Percentiles rank a stretch among this genome's conserved stretches.
These are phyloP conservation scores for Fissipunctia ypsillon DNA, from an alignment of 2,888 invertebrate species.

Conservation along the genomic window DNA sequence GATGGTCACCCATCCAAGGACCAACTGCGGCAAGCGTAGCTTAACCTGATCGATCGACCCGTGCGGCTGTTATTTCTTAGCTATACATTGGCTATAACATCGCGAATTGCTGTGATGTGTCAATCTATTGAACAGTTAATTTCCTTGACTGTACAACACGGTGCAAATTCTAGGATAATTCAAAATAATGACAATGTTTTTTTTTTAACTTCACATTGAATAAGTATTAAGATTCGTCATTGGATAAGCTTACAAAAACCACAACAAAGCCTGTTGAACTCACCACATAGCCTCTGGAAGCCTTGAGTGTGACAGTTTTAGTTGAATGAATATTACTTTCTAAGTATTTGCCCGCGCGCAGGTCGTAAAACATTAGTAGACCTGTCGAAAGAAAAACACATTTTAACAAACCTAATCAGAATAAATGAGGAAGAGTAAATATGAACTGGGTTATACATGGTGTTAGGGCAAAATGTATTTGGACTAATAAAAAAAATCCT, in stretches of 20 bases:
- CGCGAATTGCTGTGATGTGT: neutral
- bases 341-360: constrained; percentile 97
- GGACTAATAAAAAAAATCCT: too few species aligned
- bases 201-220: neutral
- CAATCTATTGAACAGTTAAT: neutral
- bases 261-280: neutral
- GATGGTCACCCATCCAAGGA: too few species aligned
- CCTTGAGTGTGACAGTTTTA: constrained; percentile 96
- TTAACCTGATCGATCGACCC: too few species aligned
- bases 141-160: neutral
- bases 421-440: neutral
- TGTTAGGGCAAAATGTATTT: too few species aligned
- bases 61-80: too few species aligned
- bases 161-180: neutral
- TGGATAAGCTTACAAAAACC: neutral
- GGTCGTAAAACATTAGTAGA: constrained; percentile 97
- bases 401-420: neutral
- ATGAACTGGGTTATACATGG: too few species aligned
- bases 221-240: neutral
- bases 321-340: constrained; percentile 97
- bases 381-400: constrained; percentile 80
- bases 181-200: neutral
- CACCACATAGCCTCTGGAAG: constrained; percentile 97
- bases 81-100: neutral
- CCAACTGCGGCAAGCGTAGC: too few species aligned